Evolutionary conservation across 2,888 invertebrate genomes (phyloP).

Genomic region (Chymomyza procnemis): DNA sequence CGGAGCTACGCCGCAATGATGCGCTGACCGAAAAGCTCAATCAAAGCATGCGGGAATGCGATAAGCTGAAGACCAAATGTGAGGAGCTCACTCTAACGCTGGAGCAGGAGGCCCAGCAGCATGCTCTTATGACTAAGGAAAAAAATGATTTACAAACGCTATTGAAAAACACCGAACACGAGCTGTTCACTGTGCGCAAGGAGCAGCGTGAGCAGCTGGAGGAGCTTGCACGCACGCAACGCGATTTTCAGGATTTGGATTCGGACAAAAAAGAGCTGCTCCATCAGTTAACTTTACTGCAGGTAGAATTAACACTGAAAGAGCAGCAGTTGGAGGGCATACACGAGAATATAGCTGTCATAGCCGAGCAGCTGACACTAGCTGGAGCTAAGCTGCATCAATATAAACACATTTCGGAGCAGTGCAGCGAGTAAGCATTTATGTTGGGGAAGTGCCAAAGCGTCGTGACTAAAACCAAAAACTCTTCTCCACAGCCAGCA

Average conservation of each 20-base stretch:
- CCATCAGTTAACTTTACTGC: constrained; percentile 52
- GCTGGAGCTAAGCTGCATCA: constrained; percentile 15
- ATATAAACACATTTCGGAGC: constrained; percentile 22
- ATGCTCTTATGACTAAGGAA: constrained; percentile 48
- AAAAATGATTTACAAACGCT: constrained; percentile 56
- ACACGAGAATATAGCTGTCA: constrained; percentile 14
- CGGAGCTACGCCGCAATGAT: constrained; percentile 75
- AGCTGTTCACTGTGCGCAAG: constrained; percentile 64
- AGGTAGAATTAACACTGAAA: constrained; percentile 44
- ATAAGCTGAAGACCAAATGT: constrained; percentile 55
- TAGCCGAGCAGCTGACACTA: constrained; percentile 24
- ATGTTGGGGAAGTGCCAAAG: no score
- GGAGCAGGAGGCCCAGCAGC: constrained; percentile 45
- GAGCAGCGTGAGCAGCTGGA: constrained; percentile 64
- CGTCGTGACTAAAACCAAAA: no score
- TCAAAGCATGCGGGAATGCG: constrained; percentile 61
- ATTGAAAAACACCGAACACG: constrained; percentile 59
- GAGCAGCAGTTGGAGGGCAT: constrained; percentile 20
- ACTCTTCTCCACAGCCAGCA: constrained; percentile 27
- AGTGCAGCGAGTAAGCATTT: constrained; percentile 20
- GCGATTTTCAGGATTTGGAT: constrained; percentile 50
- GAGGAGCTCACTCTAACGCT: constrained; percentile 60
- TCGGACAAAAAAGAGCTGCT: constrained; percentile 39
- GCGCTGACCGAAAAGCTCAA: constrained; percentile 66
- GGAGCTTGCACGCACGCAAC: constrained; percentile 61